Evolutionary conservation across 1,140 invertebrate genomes (phyloP).

Genomic region (Amyelois transitella): DNA sequence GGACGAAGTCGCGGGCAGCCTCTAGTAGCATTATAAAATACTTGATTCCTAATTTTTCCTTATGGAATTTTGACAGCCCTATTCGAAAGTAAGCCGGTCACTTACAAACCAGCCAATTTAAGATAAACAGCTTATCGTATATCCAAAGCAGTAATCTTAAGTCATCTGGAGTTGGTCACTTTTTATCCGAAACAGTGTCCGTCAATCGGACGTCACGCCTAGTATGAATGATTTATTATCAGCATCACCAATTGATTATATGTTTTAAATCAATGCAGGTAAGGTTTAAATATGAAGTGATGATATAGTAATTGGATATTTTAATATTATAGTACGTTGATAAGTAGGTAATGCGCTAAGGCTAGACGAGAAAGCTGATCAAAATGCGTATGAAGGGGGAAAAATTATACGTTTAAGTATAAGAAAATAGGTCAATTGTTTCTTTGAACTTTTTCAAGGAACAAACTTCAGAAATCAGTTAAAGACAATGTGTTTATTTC

Average conservation of each 20-base stretch:
- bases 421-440: not conserved
- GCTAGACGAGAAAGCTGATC: slow-evolving; percentile 32
- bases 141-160: slow-evolving; percentile 28
- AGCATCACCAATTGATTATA: slow-evolving; percentile 19
- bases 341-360: slow-evolving; percentile 35
- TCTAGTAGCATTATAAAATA: too few relatives aligned
- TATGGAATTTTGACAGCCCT: not conserved
- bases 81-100: not conserved
- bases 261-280: slow-evolving; percentile 21
- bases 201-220: slow-evolving; percentile 40
- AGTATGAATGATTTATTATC: slow-evolving; percentile 37
- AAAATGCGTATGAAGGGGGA: not conserved
- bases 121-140: slow-evolving; percentile 48
- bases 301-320: slow-evolving; percentile 20
- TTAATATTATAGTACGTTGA: slow-evolving; percentile 24
- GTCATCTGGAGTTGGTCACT: slow-evolving; percentile 32
- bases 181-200: slow-evolving; percentile 30
- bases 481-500: not conserved
- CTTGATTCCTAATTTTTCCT: not conserved
- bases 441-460: not conserved
- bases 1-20: too few relatives aligned
- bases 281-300: slow-evolving; percentile 25
- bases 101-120: slow-evolving; percentile 38
- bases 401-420: not conserved
- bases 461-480: not conserved